phyloP scores from a whole-genome alignment of 2,797 vertebrate genomes.

The Benthosema pterotum region DNA sequence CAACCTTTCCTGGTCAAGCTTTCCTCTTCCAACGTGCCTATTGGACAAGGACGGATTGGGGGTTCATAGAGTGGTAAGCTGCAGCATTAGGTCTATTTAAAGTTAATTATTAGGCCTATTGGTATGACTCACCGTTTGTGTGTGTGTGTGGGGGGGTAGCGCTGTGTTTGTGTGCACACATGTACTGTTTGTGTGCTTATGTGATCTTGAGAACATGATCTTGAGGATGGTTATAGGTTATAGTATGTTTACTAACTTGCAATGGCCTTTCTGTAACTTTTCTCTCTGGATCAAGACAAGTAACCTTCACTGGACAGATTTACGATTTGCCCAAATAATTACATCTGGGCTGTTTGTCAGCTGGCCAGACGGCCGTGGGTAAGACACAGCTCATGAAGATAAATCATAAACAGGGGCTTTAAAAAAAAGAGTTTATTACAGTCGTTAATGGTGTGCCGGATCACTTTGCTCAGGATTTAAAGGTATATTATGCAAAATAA shows the following conservation, averaged over 20 bases:
- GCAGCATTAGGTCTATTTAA: no score
- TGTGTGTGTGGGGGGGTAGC: constrained; percentile 25
- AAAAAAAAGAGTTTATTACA: constrained; percentile 82
- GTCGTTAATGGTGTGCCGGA: constrained; percentile 80
- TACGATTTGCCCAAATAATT: constrained; percentile 75
- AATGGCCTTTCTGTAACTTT: constrained; percentile 73
- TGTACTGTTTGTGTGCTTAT: not conserved
- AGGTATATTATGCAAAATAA: constrained; percentile 93
- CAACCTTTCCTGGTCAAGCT: no score
- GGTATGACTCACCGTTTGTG: not conserved
- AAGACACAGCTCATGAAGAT: constrained; percentile 67
- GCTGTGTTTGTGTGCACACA: no score
- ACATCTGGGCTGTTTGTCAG: constrained; percentile 83
- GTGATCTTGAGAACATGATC: constrained; percentile 24
- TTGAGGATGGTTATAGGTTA: constrained; percentile 14
- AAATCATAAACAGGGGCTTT: constrained; percentile 83
- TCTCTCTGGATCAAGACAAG: constrained; percentile 77
- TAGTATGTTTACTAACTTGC: constrained; percentile 39
- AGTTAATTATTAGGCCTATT: no score
- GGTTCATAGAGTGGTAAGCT: no score
- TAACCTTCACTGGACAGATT: constrained; percentile 78
- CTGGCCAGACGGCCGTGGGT: constrained; percentile 76
- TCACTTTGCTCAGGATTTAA: constrained; percentile 82
- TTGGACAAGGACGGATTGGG: no score
- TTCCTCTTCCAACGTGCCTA: no score